A percentile compares a stretch with the other conserved stretches of the same genome.
Evolutionary conservation across 2,888 invertebrate genomes (phyloP).

Genomic region (Lissonota sp.): DNA sequence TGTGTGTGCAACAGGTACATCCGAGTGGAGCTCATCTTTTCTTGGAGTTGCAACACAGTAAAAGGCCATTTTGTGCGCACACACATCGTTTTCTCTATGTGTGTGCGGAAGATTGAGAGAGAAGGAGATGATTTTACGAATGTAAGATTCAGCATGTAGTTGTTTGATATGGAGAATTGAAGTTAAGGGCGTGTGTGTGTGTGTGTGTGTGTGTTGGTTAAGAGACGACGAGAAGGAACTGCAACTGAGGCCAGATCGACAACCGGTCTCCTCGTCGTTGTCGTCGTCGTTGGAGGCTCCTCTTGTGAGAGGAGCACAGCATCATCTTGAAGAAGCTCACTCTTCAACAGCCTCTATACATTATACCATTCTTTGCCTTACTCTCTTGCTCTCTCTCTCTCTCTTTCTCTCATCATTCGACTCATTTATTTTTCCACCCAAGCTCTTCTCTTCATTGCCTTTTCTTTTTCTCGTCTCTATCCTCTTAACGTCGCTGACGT

Average conservation of each 20-base stretch:
- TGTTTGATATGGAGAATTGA: background rate
- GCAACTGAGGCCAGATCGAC: constrained; percentile 65
- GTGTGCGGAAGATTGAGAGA: background rate
- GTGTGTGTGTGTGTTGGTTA: constrained; percentile 5
- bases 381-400: constrained; percentile 33
- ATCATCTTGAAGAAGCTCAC: constrained; percentile 64
- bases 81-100: background rate
- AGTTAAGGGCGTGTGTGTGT: constrained; percentile 17
- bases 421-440: no score
- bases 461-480: constrained; percentile 22
- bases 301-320: no score
- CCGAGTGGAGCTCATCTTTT: constrained; percentile 53
- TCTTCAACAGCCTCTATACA: constrained; percentile 30
- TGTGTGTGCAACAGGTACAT: constrained; percentile 64
- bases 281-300: constrained; percentile 32
- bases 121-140: constrained; percentile 1
- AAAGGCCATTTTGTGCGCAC: background rate
- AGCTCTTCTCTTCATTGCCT: constrained; percentile 23
- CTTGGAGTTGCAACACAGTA: constrained; percentile 23
- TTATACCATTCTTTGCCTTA: background rate
- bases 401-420: constrained; percentile 33
- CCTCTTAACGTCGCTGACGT: constrained; percentile 43
- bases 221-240: constrained; percentile 48
- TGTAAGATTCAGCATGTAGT: constrained; percentile 4
- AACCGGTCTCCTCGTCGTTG: constrained; percentile 58